These are phyloP conservation scores for Lapara coniferarum DNA, from an alignment of 2,888 invertebrate genomes.

Conservation along the genomic window DNA sequence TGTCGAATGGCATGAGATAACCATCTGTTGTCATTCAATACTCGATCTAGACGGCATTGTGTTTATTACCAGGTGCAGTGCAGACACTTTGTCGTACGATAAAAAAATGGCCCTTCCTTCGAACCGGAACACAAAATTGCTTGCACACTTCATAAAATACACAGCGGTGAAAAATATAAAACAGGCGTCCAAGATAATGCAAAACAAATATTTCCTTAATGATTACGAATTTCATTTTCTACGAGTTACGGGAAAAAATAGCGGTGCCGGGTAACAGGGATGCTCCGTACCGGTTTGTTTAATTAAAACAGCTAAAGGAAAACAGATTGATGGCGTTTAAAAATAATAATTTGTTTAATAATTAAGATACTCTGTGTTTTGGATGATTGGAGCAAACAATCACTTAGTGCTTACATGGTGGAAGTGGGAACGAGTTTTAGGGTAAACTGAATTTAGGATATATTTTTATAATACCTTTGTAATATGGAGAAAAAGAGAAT, in stretches of 20 bases:
- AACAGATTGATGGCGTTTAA: constrained; percentile 58
- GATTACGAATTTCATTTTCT: constrained; percentile 1
- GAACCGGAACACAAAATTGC: background rate
- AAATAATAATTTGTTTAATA: constrained; percentile 71
- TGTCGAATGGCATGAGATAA: too few species aligned
- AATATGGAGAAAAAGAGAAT: too few species aligned
- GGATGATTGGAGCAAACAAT: constrained; percentile 53
- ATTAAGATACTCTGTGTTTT: constrained; percentile 60
- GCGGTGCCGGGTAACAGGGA: background rate
- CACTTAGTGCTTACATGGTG: constrained; percentile 33
- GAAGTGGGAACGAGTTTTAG: constrained; percentile 31
- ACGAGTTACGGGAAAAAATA: background rate
- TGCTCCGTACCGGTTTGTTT: constrained; percentile 44
- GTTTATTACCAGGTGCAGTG: too few species aligned
- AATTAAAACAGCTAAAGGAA: constrained; percentile 57
- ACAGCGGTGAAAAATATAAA: background rate
- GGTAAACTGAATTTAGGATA: too few species aligned
- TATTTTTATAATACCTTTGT: too few species aligned
- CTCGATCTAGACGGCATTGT: too few species aligned
- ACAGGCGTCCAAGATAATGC: background rate
- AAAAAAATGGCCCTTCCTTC: too few species aligned
- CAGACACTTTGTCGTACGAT: too few species aligned
- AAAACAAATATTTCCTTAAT: background rate
- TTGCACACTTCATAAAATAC: background rate
- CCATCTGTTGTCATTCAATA: too few species aligned